A percentile compares a stretch with the other conserved stretches of the same genome.
These are phyloP conservation scores for Melanotus villosus DNA, from an alignment of 2,888 invertebrate species.

Conservation along the genomic window DNA sequence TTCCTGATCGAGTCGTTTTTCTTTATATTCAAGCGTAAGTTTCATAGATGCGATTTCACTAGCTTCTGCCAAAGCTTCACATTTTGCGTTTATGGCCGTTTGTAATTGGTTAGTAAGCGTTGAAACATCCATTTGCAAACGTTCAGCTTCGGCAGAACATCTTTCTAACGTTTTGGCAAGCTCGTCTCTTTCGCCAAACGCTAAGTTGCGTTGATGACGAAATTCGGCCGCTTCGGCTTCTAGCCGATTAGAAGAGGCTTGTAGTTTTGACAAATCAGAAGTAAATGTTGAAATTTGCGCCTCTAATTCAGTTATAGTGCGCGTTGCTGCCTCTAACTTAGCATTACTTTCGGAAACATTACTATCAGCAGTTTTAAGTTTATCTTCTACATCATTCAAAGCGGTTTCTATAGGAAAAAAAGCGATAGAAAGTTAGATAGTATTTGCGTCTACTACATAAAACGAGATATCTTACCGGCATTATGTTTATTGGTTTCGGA, in stretches of 20 bases:
- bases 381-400: slow-evolving; percentile 68
- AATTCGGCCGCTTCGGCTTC: slow-evolving; percentile 78
- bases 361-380: slow-evolving; percentile 72
- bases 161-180: slow-evolving; percentile 80
- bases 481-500: slow-evolving; percentile 77
- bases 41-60: slow-evolving; percentile 89
- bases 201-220: slow-evolving; percentile 79
- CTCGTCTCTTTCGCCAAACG: slow-evolving; percentile 83
- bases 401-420: slow-evolving; percentile 25
- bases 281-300: slow-evolving; percentile 76
- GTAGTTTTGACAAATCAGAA: slow-evolving; percentile 76
- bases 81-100: slow-evolving; percentile 83
- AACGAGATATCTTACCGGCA: slow-evolving; percentile 71
- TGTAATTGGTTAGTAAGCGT: slow-evolving; percentile 82
- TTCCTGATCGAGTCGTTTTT: slow-evolving; percentile 89
- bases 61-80: slow-evolving; percentile 83
- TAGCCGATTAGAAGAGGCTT: slow-evolving; percentile 74
- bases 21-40: slow-evolving; percentile 83
- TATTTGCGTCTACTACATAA: too few relatives aligned
- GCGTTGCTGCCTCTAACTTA: slow-evolving; percentile 75
- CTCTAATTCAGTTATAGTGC: slow-evolving; percentile 76
- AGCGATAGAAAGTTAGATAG: not conserved
- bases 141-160: slow-evolving; percentile 80
- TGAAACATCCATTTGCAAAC: slow-evolving; percentile 78
- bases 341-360: slow-evolving; percentile 76